Percentiles rank a stretch among this genome's conserved stretches.
Conservation (phyloP, 2,797 vertebrate species). For the Galagoides demidoff region DNA sequence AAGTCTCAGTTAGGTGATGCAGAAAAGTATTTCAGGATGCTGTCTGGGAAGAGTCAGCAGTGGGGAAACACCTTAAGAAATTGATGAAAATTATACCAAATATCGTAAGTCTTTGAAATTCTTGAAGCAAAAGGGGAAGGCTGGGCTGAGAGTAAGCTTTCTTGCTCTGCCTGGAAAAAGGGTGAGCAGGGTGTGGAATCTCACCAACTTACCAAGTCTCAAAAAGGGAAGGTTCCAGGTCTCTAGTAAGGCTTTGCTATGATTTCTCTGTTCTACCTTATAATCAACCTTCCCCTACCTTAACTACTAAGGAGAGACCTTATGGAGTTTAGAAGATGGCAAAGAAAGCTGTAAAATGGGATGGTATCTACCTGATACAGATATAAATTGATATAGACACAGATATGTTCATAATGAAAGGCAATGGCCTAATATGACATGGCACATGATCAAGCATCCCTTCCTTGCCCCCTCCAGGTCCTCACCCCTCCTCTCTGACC, state of each 20-base stretch:
- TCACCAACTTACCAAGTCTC: neutral
- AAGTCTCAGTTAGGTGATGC: neutral
- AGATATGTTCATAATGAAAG: conserved; percentile 20
- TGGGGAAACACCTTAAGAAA: conserved; percentile 40
- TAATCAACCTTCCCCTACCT: neutral
- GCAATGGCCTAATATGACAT: neutral
- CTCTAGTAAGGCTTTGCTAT: neutral
- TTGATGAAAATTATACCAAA: conserved; percentile 14
- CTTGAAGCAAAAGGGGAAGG: conserved; percentile 14
- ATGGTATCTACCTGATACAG: neutral
- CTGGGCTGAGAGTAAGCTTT: neutral
- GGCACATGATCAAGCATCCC: neutral
- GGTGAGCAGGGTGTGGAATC: neutral
- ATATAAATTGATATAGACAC: neutral
- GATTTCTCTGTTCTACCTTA: neutral
- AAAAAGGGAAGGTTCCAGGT: neutral
- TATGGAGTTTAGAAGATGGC: neutral
- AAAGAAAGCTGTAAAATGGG: neutral
- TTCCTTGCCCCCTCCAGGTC: neutral
- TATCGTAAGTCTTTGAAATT: neutral
- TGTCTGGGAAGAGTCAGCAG: neutral
- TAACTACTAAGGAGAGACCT: neutral
- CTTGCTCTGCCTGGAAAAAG: neutral
- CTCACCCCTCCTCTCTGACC: neutral
- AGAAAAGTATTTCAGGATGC: neutral